These are phyloP conservation scores for Elaphurus davidianus DNA, from an alignment of 2,113 vertebrate species.

Conservation along the genomic window DNA sequence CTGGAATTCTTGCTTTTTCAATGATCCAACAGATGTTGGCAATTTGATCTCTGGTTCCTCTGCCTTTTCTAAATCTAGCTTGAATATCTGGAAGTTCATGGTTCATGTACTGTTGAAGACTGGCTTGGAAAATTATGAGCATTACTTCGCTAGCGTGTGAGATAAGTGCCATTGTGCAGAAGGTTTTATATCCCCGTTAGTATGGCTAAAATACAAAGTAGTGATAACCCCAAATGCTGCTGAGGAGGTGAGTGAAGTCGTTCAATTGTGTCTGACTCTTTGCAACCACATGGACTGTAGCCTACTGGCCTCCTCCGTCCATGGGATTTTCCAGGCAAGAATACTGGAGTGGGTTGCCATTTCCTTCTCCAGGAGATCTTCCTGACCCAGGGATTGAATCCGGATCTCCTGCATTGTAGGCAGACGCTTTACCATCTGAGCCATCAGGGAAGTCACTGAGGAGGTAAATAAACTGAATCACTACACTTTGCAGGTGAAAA, in stretches of 20 bases:
- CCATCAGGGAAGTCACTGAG: not conserved
- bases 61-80: not conserved
- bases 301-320: not conserved
- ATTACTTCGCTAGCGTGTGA: fast-evolving
- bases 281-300: not conserved
- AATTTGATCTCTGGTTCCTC: not conserved
- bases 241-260: not conserved
- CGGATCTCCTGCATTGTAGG: fast-evolving
- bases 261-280: not conserved
- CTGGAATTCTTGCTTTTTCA: not conserved
- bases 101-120: not conserved
- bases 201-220: not conserved
- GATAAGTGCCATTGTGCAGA: not conserved
- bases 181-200: not conserved
- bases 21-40: not conserved
- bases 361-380: not conserved
- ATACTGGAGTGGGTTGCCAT: not conserved
- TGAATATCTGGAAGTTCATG: not conserved
- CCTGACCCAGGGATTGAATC: not conserved
- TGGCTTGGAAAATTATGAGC: not conserved
- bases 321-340: not conserved
- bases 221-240: not conserved
- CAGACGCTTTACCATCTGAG: not conserved
- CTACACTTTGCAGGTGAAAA: not conserved
- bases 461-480: not conserved